A percentile compares a stretch with the other conserved stretches of the same genome.
These are phyloP conservation scores for Bostrychus sinensis DNA, from an alignment of 2,113 vertebrate species.

Conservation along the genomic window DNA sequence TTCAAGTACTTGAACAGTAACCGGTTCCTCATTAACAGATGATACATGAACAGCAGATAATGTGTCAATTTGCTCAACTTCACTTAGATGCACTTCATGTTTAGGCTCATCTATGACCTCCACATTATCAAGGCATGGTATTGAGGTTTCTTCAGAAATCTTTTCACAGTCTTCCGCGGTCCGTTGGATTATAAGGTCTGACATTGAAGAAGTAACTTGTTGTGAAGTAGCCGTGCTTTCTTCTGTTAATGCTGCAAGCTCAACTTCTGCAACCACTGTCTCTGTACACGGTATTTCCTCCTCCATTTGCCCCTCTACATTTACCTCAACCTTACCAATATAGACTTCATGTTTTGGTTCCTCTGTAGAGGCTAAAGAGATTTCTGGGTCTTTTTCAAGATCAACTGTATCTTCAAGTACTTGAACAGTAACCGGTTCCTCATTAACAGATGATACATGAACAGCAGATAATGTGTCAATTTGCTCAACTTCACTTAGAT, in stretches of 20 bases:
- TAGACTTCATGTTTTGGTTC: conserved; percentile 20
- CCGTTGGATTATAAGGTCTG: conserved; percentile 1
- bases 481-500: conserved; percentile 20
- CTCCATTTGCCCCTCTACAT: conserved; percentile 31
- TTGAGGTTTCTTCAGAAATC: conserved; percentile 26
- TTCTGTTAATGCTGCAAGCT: background rate
- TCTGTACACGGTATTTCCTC: background rate
- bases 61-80: conserved; percentile 27
- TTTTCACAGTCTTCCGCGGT: conserved; percentile 4
- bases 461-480: conserved; percentile 33
- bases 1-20: conserved; percentile 25
- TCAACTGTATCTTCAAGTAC: conserved; percentile 29
- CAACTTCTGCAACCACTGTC: background rate
- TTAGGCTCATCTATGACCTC: conserved; percentile 34
- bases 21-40: conserved; percentile 18
- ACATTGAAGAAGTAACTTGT: background rate
- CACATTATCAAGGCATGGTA: conserved; percentile 3
- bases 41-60: conserved; percentile 33
- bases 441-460: conserved; percentile 25
- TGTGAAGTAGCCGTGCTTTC: background rate
- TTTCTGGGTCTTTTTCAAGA: conserved; percentile 18
- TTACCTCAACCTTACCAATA: conserved; percentile 4
- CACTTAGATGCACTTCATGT: conserved; percentile 9
- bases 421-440: conserved; percentile 16
- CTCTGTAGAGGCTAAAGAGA: conserved; percentile 24